Base-by-base conservation (phyloP, 2,797 vertebrate genomes). In the Chromobotia macracanthus region DNA sequence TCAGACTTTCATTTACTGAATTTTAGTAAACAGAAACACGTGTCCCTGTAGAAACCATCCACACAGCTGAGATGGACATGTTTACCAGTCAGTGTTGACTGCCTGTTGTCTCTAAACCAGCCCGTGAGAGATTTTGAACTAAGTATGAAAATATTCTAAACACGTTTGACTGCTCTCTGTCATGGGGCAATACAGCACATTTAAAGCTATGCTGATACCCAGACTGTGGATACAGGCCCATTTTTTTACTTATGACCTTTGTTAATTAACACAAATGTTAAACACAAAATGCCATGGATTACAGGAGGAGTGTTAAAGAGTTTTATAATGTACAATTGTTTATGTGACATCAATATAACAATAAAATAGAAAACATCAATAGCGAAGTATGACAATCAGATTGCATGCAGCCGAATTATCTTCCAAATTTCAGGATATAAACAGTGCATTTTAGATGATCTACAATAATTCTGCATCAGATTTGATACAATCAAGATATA, bases 61-160 rank as follows among this genome's bases (percentile, higher is more conserved):
- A 46, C 58, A 74, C 44, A 21, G 25, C 15, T 12, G 25, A 74
- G 60, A 50, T 74, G 72, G 72, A 64, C 25, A 38, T 63, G 58
- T 74, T 74, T 74, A 64, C 44, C 25, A 35, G 60, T 4, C 72
- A 38, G n/a, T 60, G 56, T 56, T 3, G 3, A 56, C 55, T 56
- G 21, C 21, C 3, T 56, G n/a, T 28, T 28, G 4, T 41, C 48
- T 75, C 48, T 12, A 28, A 66, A 66, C 53, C 8, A 13, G 11
- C 28, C 58, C 7, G 12, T 12, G 25, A 75, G 46, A 48, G 6
- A 64, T 21, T 38, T 5, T 64, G n/a, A 51, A 38, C 48, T n/a
- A 19, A 75, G 44, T 56, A 19, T 67, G 4, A 44, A 67, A 44
- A 66, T 10, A 19, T 16, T 19, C 19, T 0, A 1, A 38, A 75